These are phyloP conservation scores for Paramormyrops kingsleyae DNA, from an alignment of 2,113 vertebrate genomes.

Conservation along the genomic window DNA sequence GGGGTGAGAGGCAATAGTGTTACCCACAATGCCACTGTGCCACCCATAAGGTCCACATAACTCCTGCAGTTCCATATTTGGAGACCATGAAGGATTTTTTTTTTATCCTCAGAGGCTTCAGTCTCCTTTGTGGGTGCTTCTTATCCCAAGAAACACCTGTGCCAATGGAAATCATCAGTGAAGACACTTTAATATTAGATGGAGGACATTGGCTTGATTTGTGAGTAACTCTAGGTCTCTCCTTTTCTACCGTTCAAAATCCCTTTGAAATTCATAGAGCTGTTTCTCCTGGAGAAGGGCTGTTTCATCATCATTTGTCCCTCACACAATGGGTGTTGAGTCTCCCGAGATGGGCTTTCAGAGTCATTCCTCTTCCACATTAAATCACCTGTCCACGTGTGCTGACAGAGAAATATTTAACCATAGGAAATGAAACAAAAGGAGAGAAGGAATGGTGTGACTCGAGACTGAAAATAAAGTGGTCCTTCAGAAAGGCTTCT, in stretches of 20 bases:
- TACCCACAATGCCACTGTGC: neutral
- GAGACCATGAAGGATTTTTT: neutral
- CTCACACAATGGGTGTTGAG: neutral
- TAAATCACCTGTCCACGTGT: slow-evolving; percentile 15
- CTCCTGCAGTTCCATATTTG: neutral
- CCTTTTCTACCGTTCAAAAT: neutral
- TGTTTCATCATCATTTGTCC: neutral
- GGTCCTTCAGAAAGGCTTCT: neutral
- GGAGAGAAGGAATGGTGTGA: neutral
- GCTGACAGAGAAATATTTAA: slow-evolving; percentile 16
- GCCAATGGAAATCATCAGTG: neutral
- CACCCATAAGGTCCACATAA: neutral
- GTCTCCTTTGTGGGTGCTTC: neutral
- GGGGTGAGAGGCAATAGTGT: neutral
- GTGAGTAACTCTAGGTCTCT: neutral
- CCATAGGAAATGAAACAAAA: neutral
- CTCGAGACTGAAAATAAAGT: neutral
- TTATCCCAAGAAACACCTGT: slow-evolving; percentile 7
- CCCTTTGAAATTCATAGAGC: slow-evolving; percentile 12
- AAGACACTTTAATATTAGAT: neutral
- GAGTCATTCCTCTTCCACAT: neutral
- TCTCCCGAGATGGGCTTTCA: neutral
- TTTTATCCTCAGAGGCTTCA: neutral
- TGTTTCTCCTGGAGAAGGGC: neutral
- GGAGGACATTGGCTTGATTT: neutral